Percentiles rank a stretch among this genome's conserved stretches.
phyloP scores from a whole-genome alignment of 2,888 invertebrate species.

The Lasioglossum calceatum region DNA sequence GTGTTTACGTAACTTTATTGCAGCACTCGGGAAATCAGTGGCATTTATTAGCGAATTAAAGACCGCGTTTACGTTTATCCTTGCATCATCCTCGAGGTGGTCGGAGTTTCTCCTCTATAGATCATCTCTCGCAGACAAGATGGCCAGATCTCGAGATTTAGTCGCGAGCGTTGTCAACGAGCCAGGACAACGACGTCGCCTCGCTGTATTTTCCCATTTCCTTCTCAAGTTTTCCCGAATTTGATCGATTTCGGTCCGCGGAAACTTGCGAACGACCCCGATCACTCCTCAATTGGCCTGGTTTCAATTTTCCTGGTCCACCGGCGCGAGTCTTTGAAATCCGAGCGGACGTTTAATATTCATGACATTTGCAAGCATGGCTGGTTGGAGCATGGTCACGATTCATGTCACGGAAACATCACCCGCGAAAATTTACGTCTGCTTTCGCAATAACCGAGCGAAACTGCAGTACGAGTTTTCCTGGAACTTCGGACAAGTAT shows the following conservation, averaged over 20 bases:
- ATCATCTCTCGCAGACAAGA: not conserved
- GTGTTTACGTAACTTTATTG: not conserved
- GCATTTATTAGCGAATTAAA: not conserved
- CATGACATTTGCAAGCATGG: not conserved
- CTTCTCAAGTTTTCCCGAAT: not conserved
- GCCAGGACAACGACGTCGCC: not conserved
- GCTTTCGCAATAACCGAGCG: not conserved
- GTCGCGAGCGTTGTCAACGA: not conserved
- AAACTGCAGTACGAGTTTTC: not conserved
- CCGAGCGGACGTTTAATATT: not conserved
- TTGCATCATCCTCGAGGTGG: not conserved
- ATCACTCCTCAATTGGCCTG: not conserved
- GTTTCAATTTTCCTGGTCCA: not conserved
- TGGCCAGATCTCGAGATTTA: not conserved
- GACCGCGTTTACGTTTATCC: not conserved
- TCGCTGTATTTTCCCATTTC: not conserved
- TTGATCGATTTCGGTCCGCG: not conserved
- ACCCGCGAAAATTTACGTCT: not conserved
- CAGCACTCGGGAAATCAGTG: not conserved
- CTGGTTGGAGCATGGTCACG: not conserved
- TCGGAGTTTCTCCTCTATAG: not conserved
- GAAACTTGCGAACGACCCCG: not conserved
- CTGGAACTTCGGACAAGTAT: not conserved
- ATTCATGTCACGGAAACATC: not conserved
- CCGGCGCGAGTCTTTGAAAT: not conserved